Base-by-base conservation (phyloP, 1,140 invertebrate genomes). In the Bombus sylvicola region DNA sequence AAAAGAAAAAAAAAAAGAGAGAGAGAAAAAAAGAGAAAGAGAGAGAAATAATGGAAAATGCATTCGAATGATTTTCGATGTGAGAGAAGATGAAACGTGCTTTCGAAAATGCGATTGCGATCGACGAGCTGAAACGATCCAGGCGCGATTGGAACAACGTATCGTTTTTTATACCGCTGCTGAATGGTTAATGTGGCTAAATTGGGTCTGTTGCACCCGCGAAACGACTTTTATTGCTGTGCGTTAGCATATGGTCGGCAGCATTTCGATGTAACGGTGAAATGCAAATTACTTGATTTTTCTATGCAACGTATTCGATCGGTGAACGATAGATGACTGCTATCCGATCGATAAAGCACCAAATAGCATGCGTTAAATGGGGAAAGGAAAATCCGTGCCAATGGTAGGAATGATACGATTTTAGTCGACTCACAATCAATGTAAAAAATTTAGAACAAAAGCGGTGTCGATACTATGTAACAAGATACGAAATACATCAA, bases 121-220 rank as follows among this genome's bases (percentile, higher is more conserved):
- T 25, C n/a, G 68, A 34, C n/a, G 34, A 39, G 9, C 13, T 64
- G 64, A 37, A 59, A 12, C 47, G 28, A 71, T 25, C 10, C 28
- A 39, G 34, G 9, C 39, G 8, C 37, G 34, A 9, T 18, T 47
- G 3, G 47, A 53, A 53, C 47, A 53, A 22, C 34, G 18, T 31
- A 72, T 81, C 79, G 68, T 72, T 81, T 81, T 53, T 72, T 71
- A 59, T 41, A 25, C 37, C 53, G 28, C 10, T 15, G 79, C 18
- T 57, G 47, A 81, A 72, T 81, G 68, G 79, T 72, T 81, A 81
- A 81, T 81, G 47, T 3, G 22, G 12, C n/a, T 13, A 47, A 80
- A 80, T 81, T 72, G 68, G 28, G 72, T 81, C 25, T 37, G 43
- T 43, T 73, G 28, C 41, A 10, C 28, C 31, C 25, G 47, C 25